phyloP scores from a whole-genome alignment of 2,888 invertebrate genomes.

The Amphiduros pacificus region DNA sequence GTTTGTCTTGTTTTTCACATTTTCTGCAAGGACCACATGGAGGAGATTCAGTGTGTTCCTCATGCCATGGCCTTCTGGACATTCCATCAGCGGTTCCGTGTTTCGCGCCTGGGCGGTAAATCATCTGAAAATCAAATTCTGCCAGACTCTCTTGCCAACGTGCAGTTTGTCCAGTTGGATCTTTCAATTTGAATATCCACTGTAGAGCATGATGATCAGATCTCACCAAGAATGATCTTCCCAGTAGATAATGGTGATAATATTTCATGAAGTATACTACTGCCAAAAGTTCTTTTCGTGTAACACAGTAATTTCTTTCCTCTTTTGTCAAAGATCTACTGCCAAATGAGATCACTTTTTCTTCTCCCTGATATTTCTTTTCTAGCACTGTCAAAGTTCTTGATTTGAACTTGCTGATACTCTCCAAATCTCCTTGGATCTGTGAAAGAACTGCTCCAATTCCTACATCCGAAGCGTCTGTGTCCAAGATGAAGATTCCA shows the following conservation, averaged over 20 bases:
- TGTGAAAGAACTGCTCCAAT: no score
- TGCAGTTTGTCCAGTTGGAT: slow-evolving; percentile 21
- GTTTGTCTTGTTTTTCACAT: no score
- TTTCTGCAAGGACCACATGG: no score
- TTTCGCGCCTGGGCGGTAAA: neutral
- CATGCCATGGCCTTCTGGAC: neutral
- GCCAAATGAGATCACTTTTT: slow-evolving; percentile 21
- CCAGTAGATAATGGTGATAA: slow-evolving; percentile 33
- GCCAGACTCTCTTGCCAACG: slow-evolving; percentile 12
- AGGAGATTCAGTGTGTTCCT: no score
- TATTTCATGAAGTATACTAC: slow-evolving; percentile 28
- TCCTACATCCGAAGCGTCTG: no score
- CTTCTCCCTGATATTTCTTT: no score
- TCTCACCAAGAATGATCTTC: slow-evolving; percentile 27
- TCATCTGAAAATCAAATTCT: neutral
- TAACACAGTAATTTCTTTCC: slow-evolving; percentile 25
- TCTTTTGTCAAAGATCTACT: slow-evolving; percentile 24
- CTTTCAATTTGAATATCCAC: slow-evolving; percentile 27
- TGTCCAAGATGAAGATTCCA: no score
- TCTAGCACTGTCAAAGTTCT: no score
- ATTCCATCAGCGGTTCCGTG: slow-evolving; percentile 15
- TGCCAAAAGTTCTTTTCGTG: slow-evolving; percentile 22
- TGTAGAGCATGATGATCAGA: slow-evolving; percentile 34
- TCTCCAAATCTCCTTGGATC: no score
- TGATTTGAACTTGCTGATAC: no score